Base-by-base conservation (phyloP, 2,888 invertebrate genomes). In the Cabera pusaria region DNA sequence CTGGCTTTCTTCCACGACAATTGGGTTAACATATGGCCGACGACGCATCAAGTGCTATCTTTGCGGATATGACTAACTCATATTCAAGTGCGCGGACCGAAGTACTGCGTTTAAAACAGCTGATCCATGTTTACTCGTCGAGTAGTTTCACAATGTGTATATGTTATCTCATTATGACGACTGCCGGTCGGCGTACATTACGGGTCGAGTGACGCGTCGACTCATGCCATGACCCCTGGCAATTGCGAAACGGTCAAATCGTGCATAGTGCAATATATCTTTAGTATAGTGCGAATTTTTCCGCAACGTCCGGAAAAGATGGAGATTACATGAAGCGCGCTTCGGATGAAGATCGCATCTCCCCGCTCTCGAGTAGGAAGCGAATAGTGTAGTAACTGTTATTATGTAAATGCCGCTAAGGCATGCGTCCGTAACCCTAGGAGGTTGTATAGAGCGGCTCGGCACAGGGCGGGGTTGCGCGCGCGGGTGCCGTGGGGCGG, bases 381-480 rank as follows among this genome's bases (percentile, higher is more conserved):
- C 43, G 44, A 44, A 45, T 38, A 42, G 44, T 44, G 43, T 50
- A 47, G 39, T 37, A 49, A 39, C 48, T 52, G 53, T 56, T 58
- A 48, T 48, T 44, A 52, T 48, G 44, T 48, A 59, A 71, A 67
- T 59, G 37, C 3, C 24, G 49, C 42, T 44, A 45, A 51, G 48
- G 45, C 52, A 44, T 53, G 59, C 59, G 55, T 56, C 59, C 66
- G 53, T 73, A 75, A 57, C 77, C 79, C 77, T 78, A 69, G 45
- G 60, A 69, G 82, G 77, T 73, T 72, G 78, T 77, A 74, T 77
- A 69, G 74, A 64, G 50, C 40, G 48, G n/a, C n/a, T n/a, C n/a
- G n/a, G n/a, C 47, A 52, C 33, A 40, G 52, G 31, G 51, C 42
- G 45, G 43, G 54, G 49, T n/a, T 52, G 58, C 59, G 61, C 44